phyloP scores from a whole-genome alignment of 2,113 vertebrate genomes.

The Chauna torquata region DNA sequence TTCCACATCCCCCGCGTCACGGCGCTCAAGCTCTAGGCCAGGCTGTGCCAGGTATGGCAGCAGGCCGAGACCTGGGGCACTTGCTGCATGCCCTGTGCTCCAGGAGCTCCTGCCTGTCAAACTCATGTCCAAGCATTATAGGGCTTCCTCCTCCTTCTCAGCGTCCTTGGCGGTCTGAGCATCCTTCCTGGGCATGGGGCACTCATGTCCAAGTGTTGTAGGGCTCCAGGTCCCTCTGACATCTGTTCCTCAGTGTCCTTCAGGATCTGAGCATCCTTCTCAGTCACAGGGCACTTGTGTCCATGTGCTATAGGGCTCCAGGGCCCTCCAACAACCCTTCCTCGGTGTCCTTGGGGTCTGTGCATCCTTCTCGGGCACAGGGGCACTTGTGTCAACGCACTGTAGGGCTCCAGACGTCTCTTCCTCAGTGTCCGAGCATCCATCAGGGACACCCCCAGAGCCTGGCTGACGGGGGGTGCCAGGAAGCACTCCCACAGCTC shows the following conservation, averaged over 20 bases:
- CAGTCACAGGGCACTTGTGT: fast-evolving
- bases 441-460: fast-evolving
- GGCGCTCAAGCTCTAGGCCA: slow-evolving; percentile 65
- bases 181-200: neutral
- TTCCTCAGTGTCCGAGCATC: neutral
- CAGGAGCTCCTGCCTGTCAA: neutral
- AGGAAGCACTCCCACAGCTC: neutral
- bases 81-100: fast-evolving
- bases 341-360: fast-evolving
- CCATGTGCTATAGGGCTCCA: neutral
- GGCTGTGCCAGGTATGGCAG: neutral
- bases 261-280: neutral
- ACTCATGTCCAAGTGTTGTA: no score
- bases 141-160: neutral
- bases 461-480: fast-evolving
- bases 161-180: neutral
- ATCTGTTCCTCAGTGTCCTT: neutral
- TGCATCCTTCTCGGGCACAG: fast-evolving
- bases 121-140: fast-evolving
- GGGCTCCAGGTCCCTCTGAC: fast-evolving
- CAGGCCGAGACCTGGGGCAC: neutral
- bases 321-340: neutral
- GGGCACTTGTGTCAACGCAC: neutral
- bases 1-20: slow-evolving; percentile 81
- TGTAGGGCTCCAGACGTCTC: neutral